Evolutionary conservation across 2,888 invertebrate genomes (phyloP).

Genomic region (Ornithoptera alexandrae): DNA sequence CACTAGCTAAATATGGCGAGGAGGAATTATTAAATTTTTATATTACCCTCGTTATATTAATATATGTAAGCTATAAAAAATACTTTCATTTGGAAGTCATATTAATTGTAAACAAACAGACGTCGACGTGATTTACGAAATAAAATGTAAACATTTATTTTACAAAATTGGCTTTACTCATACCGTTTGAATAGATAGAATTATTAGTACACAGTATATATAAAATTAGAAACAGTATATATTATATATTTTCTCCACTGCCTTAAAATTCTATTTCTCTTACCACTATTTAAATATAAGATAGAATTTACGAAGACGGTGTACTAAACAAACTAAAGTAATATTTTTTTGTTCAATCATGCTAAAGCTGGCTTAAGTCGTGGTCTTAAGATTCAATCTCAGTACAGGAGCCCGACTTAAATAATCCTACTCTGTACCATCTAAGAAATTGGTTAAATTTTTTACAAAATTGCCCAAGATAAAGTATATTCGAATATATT

Average conservation of each 20-base stretch:
- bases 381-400: constrained; percentile 27
- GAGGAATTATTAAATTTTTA: too few species aligned
- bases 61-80: neutral
- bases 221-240: too few species aligned
- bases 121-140: neutral
- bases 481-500: neutral
- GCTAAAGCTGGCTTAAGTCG: constrained; percentile 35
- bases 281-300: neutral
- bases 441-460: constrained; percentile 2
- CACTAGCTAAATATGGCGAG: too few species aligned
- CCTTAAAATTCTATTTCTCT: neutral
- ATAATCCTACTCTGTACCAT: constrained; percentile 5
- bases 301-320: neutral
- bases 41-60: too few species aligned
- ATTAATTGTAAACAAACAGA: neutral
- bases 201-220: too few species aligned
- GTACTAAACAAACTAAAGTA: constrained; percentile 21
- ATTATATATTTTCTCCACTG: neutral
- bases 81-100: neutral
- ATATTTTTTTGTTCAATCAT: constrained; percentile 36
- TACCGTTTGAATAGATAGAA: neutral
- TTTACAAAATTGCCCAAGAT: neutral
- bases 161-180: neutral
- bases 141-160: neutral
- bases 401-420: constrained; percentile 5